Percentiles rank a stretch among this genome's conserved stretches.
phyloP scores from a whole-genome alignment of 2,888 invertebrate genomes.

The Listrodromus nycthemerus region DNA sequence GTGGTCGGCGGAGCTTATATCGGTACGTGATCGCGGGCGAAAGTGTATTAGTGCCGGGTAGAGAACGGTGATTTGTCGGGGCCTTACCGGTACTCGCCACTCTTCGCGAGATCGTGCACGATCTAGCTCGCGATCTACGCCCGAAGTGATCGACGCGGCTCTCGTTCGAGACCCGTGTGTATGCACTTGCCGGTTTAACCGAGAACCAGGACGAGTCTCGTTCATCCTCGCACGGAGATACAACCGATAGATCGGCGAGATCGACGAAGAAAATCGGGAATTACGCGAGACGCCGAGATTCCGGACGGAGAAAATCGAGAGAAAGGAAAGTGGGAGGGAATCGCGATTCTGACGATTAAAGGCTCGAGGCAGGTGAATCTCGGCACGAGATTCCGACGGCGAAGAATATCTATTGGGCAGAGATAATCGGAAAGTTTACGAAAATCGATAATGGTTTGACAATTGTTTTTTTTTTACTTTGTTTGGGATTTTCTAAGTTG shows the following conservation, averaged over 20 bases:
- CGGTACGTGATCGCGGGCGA: conserved; percentile 19
- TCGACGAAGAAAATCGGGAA: not conserved
- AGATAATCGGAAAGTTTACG: conserved; percentile 6
- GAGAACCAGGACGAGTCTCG: conserved; percentile 36
- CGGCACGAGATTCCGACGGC: not conserved
- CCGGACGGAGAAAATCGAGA: conserved; percentile 16
- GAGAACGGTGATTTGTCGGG: conserved; percentile 53
- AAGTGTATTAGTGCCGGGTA: conserved; percentile 37
- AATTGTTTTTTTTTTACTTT: not conserved
- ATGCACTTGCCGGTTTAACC: conserved; percentile 12
- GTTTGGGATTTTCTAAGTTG: no score
- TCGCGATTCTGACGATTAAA: conserved; percentile 25
- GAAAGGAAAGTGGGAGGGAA: conserved; percentile 27
- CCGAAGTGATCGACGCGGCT: conserved; percentile 44
- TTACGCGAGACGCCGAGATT: not conserved
- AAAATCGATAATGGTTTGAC: not conserved
- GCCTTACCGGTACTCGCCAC: conserved; percentile 7
- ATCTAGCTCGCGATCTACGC: conserved; percentile 44
- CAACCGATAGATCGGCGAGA: not conserved
- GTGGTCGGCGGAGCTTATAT: not conserved
- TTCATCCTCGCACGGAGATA: not conserved
- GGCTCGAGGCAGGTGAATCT: conserved; percentile 38
- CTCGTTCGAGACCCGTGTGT: conserved; percentile 30
- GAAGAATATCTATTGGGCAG: not conserved
- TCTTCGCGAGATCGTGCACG: conserved; percentile 27